Evolutionary conservation across 2,888 invertebrate species (phyloP), one percentile per base, ranked within the genome.

Genomic region (Panzeria rudis): DNA sequence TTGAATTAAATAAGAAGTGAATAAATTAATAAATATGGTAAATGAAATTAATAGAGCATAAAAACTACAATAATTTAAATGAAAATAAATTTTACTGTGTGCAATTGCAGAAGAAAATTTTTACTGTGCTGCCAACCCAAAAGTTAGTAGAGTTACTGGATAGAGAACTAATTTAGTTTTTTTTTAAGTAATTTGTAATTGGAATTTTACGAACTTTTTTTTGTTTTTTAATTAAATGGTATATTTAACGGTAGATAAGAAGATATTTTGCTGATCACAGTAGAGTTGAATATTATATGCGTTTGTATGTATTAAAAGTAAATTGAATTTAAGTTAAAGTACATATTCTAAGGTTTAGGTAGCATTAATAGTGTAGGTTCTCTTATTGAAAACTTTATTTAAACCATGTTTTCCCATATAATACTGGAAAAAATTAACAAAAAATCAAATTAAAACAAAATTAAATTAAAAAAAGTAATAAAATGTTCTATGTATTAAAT

Each of bases 361-460:
- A 64, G 82, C 69, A 79, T 85, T 85, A 84, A 83, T 82, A 77
- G 84, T 86, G 80, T 86, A 86, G 69, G 85, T 85, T 87, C 88
- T 89, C 88, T 90, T 89, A 89, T 89, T 88, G 89, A 90, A 90
- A 88, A 90, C 89, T 88, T 88, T 89, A 87, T 89, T 90, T 88
- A 90, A 88, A 89, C 89, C 90, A 89, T 89, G 89, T 88, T 90
- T 90, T 86, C 90, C 90, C 89, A 90, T 88, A 89, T 86, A 88
- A 89, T 89, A 91, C 91, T 91, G 91, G 86, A 89, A 83, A 89
- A 84, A 89, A 90, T 89, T 87, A 86, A 84, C 62, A 72, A 83
- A 87, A 80, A 77, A 83, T 73, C 17, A 61, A 82, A 86, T 79
- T 79, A 79, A 86, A 84, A 64, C 3, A 8, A 44, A 87, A 88